phyloP scores from a whole-genome alignment of 2,888 invertebrate genomes.

The Epiperipatus broadwayi region DNA sequence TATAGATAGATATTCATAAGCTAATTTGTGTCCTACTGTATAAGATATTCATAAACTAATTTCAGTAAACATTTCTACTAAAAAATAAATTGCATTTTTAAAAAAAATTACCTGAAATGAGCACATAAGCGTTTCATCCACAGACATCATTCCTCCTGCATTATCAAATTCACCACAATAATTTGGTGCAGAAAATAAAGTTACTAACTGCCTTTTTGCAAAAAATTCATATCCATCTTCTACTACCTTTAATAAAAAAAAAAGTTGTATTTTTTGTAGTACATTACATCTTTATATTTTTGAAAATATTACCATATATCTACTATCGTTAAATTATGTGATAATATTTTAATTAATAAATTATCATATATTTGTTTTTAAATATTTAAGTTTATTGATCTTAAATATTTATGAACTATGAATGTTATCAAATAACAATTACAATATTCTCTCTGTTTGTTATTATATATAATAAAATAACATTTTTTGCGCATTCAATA shows the following conservation, averaged over 20 bases:
- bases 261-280: background rate
- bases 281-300: background rate
- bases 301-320: too few species aligned
- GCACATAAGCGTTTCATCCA: constrained; percentile 96
- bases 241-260: constrained; percentile 37
- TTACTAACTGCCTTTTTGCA: constrained; percentile 91
- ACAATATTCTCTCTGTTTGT: too few species aligned
- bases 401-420: too few species aligned
- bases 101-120: constrained; percentile 66
- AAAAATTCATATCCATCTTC: constrained; percentile 99
- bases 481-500: too few species aligned
- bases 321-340: too few species aligned
- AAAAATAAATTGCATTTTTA: background rate
- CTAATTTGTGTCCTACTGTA: too few species aligned
- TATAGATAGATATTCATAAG: too few species aligned
- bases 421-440: too few species aligned
- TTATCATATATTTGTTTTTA: background rate
- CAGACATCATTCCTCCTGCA: constrained; percentile 99
- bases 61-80: too few species aligned
- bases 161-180: constrained; percentile 97
- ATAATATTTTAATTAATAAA: background rate
- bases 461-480: too few species aligned
- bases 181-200: constrained; percentile 94
- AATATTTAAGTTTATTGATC: too few species aligned
- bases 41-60: too few species aligned